Evolutionary conservation across 2,113 vertebrate species (phyloP).

Genomic region (Macquaria australasica): DNA sequence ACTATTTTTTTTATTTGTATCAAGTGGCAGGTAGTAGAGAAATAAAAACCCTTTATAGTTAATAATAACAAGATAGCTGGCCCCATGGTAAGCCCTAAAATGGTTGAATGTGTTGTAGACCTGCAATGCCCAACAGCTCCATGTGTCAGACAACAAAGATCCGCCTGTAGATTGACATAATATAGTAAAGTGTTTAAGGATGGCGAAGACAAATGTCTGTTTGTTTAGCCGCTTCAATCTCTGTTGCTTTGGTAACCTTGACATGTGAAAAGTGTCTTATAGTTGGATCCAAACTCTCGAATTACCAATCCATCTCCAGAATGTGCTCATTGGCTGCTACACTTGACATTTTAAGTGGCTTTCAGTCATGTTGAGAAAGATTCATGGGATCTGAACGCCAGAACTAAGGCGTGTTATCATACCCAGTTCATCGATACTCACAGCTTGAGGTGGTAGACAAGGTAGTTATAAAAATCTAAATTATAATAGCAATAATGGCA

Average conservation of each 20-base stretch:
- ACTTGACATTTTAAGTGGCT: background rate
- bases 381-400: background rate
- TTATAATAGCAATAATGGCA: conserved; percentile 5
- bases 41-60: background rate
- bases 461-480: background rate
- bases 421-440: background rate
- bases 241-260: background rate
- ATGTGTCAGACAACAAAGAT: background rate
- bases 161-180: background rate
- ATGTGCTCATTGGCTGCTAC: background rate
- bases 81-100: background rate
- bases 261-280: background rate
- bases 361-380: background rate
- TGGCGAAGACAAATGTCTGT: background rate
- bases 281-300: background rate
- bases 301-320: background rate
- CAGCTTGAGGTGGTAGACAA: background rate
- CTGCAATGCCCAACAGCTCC: background rate
- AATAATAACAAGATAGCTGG: background rate
- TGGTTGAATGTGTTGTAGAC: background rate
- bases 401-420: background rate
- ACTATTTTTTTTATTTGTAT: background rate
- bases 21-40: background rate
- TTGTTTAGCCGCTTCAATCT: background rate
- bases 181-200: background rate